Conservation (phyloP, 1,140 invertebrate species). For the Pachyrhynchus sulphureomaculatus region DNA sequence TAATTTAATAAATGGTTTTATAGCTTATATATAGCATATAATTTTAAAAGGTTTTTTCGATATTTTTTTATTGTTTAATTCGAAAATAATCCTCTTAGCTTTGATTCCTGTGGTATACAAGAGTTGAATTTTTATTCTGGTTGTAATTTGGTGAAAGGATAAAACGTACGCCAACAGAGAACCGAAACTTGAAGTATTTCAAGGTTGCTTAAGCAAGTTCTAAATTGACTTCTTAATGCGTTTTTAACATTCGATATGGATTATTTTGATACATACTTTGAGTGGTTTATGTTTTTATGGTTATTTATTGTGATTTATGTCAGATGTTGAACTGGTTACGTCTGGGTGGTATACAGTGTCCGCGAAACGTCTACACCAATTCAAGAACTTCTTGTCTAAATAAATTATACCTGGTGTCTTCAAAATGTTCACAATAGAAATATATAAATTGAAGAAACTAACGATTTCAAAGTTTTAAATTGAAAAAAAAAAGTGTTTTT, state of each 20-base stretch:
- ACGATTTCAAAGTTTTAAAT: too few relatives aligned
- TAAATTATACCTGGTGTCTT: too few relatives aligned
- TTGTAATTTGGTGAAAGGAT: slow-evolving; percentile 28
- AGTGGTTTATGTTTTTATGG: slow-evolving; percentile 2
- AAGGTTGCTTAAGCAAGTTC: slow-evolving; percentile 21
- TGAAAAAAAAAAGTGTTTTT: too few relatives aligned
- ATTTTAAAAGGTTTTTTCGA: not conserved
- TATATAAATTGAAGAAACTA: too few relatives aligned
- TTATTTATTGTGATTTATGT: too few relatives aligned
- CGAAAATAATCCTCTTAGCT: not conserved
- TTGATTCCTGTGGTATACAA: not conserved
- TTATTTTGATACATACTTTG: slow-evolving; percentile 10
- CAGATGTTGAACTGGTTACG: too few relatives aligned
- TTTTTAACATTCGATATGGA: slow-evolving; percentile 16
- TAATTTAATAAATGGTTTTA: not conserved
- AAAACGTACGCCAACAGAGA: slow-evolving; percentile 10
- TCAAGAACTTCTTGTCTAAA: too few relatives aligned
- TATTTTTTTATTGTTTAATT: not conserved
- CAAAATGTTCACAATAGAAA: too few relatives aligned
- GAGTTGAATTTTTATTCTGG: slow-evolving; percentile 19
- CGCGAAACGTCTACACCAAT: too few relatives aligned
- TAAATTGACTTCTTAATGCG: slow-evolving; percentile 24
- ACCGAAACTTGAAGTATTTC: slow-evolving; percentile 17
- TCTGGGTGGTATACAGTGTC: too few relatives aligned
- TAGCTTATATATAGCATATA: not conserved